A percentile compares a stretch with the other conserved stretches of the same genome.
These are phyloP conservation scores for Gopherus flavomarginatus DNA, from an alignment of 2,113 vertebrate species.

Conservation along the genomic window DNA sequence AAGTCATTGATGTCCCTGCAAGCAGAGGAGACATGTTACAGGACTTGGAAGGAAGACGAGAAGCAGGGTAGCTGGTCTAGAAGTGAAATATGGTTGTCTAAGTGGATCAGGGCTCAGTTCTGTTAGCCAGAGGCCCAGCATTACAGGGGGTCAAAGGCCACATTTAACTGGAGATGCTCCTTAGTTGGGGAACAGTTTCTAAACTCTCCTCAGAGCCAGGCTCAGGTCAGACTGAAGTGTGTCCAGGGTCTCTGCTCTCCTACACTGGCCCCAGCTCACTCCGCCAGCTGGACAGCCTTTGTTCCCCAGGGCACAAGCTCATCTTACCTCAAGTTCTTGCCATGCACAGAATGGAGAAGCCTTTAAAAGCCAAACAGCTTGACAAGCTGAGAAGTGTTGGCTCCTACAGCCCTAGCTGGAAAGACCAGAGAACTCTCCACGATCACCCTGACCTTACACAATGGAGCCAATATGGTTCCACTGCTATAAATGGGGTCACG, in stretches of 20 bases:
- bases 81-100: not conserved
- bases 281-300: not conserved
- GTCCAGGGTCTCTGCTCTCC: not conserved
- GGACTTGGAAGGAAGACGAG: fast-evolving
- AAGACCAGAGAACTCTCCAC: no score
- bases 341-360: not conserved
- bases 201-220: not conserved
- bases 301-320: not conserved
- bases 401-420: no score
- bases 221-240: not conserved
- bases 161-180: not conserved
- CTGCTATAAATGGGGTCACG: no score
- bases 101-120: not conserved
- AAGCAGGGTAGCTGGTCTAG: fast-evolving
- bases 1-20: fast-evolving
- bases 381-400: no score
- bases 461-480: no score
- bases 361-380: not conserved
- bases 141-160: not conserved
- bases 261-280: not conserved
- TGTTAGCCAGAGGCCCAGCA: not conserved
- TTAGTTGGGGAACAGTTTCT: no score
- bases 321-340: not conserved
- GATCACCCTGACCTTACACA: no score
- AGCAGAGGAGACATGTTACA: not conserved